Conservation (phyloP, 2,797 vertebrate genomes). For the Lepilemur ruficaudatus region DNA sequence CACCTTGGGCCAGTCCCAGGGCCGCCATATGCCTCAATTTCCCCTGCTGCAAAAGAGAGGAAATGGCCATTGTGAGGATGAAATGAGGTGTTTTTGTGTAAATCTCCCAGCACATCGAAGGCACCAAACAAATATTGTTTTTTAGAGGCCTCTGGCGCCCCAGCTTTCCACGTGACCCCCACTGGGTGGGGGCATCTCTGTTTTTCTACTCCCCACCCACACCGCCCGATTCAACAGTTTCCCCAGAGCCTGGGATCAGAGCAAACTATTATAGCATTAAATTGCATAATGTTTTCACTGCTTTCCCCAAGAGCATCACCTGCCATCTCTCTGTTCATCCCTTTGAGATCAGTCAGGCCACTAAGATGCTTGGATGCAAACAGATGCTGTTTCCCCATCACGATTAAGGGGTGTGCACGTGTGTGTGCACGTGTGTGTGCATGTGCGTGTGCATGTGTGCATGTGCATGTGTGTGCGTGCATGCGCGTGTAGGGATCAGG, state of each 20-base stretch:
- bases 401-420: background rate
- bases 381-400: constrained; percentile 71
- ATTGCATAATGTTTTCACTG: constrained; percentile 64
- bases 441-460: background rate
- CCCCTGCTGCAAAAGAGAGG: background rate
- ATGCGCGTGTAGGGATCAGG: fast-evolving
- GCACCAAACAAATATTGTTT: background rate
- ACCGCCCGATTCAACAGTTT: background rate
- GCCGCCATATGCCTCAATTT: background rate
- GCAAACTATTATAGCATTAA: background rate
- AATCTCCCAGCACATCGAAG: background rate
- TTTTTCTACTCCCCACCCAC: background rate
- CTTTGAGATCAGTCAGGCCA: constrained; percentile 62
- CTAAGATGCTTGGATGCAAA: constrained; percentile 72
- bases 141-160: background rate
- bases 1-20: too few species aligned
- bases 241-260: constrained; percentile 35
- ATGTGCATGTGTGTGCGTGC: background rate
- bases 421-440: background rate
- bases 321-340: constrained; percentile 72
- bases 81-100: background rate
- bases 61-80: fast-evolving
- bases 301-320: constrained; percentile 67
- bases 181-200: background rate
- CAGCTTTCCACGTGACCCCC: background rate